Base-by-base conservation (phyloP, 23 tunicate genomes). In the Phallusia fumigata region DNA sequence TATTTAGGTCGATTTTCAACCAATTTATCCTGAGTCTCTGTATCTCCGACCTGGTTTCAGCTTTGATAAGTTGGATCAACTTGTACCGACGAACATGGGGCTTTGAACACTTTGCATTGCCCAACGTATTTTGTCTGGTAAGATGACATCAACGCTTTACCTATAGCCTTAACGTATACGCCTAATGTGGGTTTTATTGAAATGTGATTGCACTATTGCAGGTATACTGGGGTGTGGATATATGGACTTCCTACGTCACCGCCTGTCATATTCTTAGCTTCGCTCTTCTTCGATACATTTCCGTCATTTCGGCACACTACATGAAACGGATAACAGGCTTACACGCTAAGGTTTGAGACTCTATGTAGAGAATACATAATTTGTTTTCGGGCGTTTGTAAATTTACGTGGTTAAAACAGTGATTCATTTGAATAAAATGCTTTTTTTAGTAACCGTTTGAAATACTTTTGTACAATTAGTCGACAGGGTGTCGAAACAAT, bases 1-100 rank as follows among this genome's bases (percentile, higher is more conserved):
- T 58, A 6, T 58, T 58, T 33, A 81, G 84, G 52, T 40, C 84
- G 8, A 36, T 81, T n/a, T 81, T 81, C 77, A 33, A 81, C 77
- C 65, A 33, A 6, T 81, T 81, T 65, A 81, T 81, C 15, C 65
- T 81, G 45, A 89, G 93, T 82, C 36, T 90, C 33, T 90, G 95
- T 64, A 80, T 82, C 19, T 90, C 95, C n/a, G 95, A 90, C 49
- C 52, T 81, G 30, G 50, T 82, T 31, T 90, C 95, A 12, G 95
- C 95, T 1, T 73, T 86, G 30, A 52, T 90, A 52, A 90, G 95
- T 53, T 84, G 86, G 80, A 65, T 90, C 79, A 87, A 80, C 83
- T 74, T 82, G 64, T 90, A 90, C 52, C 74, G 95, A 77, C 81
- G 90, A 72, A 90, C 95, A 0, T 85, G 89, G 89, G 95, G 95